Base-by-base conservation (phyloP, 2,888 invertebrate species). In the Chrysotoxum bicinctum region DNA sequence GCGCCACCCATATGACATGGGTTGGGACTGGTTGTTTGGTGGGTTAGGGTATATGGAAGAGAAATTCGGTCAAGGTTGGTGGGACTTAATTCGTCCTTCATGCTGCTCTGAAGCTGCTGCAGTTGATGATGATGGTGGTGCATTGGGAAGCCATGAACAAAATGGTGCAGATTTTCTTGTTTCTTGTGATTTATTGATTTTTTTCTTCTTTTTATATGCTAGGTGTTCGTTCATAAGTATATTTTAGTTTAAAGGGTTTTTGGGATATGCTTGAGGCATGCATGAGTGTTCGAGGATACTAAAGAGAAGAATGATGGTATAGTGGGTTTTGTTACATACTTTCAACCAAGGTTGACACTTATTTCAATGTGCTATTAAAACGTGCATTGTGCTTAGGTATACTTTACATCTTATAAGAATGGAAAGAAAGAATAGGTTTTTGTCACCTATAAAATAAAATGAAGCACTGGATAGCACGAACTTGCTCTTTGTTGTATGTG, bases 121-220 rank as follows among this genome's bases (percentile, higher is more conserved):
- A 21, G 58, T 8, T 37, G 21, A 26, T 58, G 58, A 35, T 58
- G 14, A 35, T 37, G 12, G 19, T 48, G 48, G 9, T 45, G n/a
- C 43, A 64, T 32, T 48, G 32, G 30, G 32, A 64, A 48, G 32
- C n/a, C 64, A 48, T 48, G 62, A 43, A 26, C 43, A 30, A 16
- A 62, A 45, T 43, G 60, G 62, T 43, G 64, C 48, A 48, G 48
- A 32, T 35, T 64, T 64, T 64, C 64, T 64, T 64, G 48, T 64
- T 64, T 64, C 64, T 64, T 64, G 48, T 64, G 64, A 64, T 48
- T 64, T 64, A 64, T 64, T 48, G 64, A 64, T 64, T 64, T 64
- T 58, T 32, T 32, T 16, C 8, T 7, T n/a, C 4, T 26, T n/a
- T 2, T 10, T 21, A 16, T 30, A 30, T 2, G 37, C 14, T 12